phyloP scores from a whole-genome alignment of 30 jellyfish, hydroid and myxozoan genomes.

The Hydractinia echinata region DNA sequence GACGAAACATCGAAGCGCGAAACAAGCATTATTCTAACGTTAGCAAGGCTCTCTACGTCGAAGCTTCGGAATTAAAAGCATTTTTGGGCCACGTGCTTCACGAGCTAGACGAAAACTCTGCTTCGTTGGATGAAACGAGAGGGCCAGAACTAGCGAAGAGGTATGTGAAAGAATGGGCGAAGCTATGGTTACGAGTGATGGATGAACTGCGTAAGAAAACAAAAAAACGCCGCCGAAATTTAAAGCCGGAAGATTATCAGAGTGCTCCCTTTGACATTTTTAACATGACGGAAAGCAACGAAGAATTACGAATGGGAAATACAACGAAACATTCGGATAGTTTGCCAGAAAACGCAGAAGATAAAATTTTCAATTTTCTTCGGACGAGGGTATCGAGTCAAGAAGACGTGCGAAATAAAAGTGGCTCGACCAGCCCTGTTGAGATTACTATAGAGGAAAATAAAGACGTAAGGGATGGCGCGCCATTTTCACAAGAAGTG shows the following conservation, averaged over 20 bases:
- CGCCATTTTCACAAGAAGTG: background rate
- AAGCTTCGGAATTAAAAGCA: constrained; percentile 79
- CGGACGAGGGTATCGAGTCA: constrained; percentile 19
- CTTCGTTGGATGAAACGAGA: constrained; percentile 33
- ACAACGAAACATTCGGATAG: background rate
- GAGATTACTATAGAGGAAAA: background rate
- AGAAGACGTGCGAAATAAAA: background rate
- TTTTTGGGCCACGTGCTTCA: constrained; percentile 67
- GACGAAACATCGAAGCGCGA: constrained; percentile 38
- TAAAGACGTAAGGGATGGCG: background rate
- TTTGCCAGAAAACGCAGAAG: constrained; percentile 37
- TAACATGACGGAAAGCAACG: background rate
- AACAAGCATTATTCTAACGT: constrained; percentile 65
- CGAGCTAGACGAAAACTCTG: background rate
- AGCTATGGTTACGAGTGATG: constrained; percentile 84
- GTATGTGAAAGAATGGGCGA: constrained; percentile 86
- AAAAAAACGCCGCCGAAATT: constrained; percentile 15
- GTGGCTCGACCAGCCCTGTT: background rate
- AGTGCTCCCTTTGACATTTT: constrained; percentile 7
- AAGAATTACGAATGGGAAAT: background rate
- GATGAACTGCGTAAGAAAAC: constrained; percentile 74
- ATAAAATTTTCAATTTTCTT: constrained; percentile 19
- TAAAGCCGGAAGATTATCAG: constrained; percentile 30
- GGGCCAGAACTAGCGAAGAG: constrained; percentile 51
- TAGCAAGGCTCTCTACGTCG: constrained; percentile 59